Evolutionary conservation across 1,140 invertebrate genomes (phyloP), one percentile per base, ranked within the genome.

Genomic region (Rhagoletis pomonella): DNA sequence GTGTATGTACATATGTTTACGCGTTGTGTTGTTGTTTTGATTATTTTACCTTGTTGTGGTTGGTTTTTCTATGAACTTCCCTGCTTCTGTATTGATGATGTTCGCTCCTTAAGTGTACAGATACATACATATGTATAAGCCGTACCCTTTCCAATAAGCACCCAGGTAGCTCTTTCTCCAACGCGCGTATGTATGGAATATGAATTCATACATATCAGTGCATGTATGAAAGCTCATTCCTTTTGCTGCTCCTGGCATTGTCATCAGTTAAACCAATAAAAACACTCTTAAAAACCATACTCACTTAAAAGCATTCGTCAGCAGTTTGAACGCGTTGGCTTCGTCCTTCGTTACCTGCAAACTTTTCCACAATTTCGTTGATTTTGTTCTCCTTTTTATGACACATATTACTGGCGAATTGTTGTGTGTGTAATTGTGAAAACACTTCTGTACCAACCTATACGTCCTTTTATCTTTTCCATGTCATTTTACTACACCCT

Each of bases 401-500:
- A 89, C 89, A 89, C 88, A 89, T 29, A 29, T 29, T 29, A 29
- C 29, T 29, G 29, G 29, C 29, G 29, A 29, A 29, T 29, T 29
- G 29, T 1, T 29, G 29, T 29, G 29, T 29, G 29, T 29, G 29
- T 29, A 29, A 29, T 29, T 29, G 47, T n/a, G 47, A 19, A 44
- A 4, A 19, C 44, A 7, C 19, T 67, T 69, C 4, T 55, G 17
- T 55, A 55, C 47, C 1, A 29, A 9, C 3, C n/a, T 29, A 9
- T 5, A 9, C 60, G 9, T 62, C n/a, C 47, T 17, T 42, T 69
- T 58, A 39, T 7, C 4, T 55, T 81, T 55, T 81, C 10, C 47
- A 17, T 62, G 87, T 89, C 88, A 88, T 86, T 92, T 90, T 90
- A 91, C 91, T 89, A 90, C 90, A 92, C 91, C 91, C 91, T 87